Base-by-base conservation (phyloP, 2,113 vertebrate species). In the Haplotaxodon microlepis region DNA sequence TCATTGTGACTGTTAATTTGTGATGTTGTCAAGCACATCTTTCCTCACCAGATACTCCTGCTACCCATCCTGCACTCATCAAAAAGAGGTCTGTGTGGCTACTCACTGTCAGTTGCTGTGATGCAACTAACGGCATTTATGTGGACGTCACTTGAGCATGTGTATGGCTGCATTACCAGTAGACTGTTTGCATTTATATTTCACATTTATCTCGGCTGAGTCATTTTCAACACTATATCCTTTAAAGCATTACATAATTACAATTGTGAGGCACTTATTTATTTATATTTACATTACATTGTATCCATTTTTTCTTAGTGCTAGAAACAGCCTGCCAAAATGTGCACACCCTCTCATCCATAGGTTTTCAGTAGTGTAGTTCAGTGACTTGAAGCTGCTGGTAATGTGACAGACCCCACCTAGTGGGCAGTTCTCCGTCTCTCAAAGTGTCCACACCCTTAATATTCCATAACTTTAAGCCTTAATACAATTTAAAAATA, bases 21-120 rank as follows among this genome's bases (percentile, higher is more conserved):
- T 82, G 89, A 92, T 86, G 71, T 45, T 87, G 91, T 92, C 93
- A 89, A 87, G 51, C 59, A 19, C 83, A 21, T 80, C 92, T 88
- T 57, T 91, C 89, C 86, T 84, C 90, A 57, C 84, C 90, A 87
- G 76, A 61, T 57, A 3, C 84, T 88, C 81, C 88, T 92, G 86
- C n/a, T 78, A 13, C 80, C 85, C 90, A 19, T 89, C 83, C 54
- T 31, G 27, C 21, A 24, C 45, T 5, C 4, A 17, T 84, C 71
- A 84, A 47, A 66, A 59, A 7, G 8, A 3, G 53, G 21, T 21
- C 81, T 9, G 36, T 13, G 10, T 8, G 6, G 40, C 89, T 50
- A 66, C 66, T 21, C 17, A 11, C 27, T 5, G 5, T 9, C 42
- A 3, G 19, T 45, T 54, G 2, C 90, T 63, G 81, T 56, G 61